A percentile compares a stretch with the other conserved stretches of the same genome.
Conservation (phyloP, 2,797 vertebrate species). For the Anniella stebbinsi region DNA sequence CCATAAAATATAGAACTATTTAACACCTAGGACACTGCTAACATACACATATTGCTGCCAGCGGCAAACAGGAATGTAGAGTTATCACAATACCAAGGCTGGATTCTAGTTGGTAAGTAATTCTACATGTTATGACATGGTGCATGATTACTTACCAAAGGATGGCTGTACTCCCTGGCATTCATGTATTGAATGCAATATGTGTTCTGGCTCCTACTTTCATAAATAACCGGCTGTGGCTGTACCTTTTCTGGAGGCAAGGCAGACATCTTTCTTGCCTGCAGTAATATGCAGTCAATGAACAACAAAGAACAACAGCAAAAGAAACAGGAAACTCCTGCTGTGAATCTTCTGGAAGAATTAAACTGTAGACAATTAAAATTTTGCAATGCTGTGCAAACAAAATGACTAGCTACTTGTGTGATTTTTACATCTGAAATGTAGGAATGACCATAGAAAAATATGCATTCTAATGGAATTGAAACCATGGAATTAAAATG, state of each 20-base stretch:
- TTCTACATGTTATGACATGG: background rate
- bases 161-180: background rate
- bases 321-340: background rate
- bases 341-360: constrained; percentile 2
- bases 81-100: background rate
- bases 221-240: background rate
- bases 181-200: background rate
- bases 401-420: background rate
- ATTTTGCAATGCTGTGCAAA: background rate
- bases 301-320: background rate
- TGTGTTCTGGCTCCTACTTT: background rate
- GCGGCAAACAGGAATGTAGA: background rate
- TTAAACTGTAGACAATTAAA: background rate
- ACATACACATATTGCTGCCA: background rate
- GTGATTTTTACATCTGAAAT: constrained; percentile 13
- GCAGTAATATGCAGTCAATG: background rate
- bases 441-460: background rate
- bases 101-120: background rate
- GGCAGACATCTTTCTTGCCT: background rate
- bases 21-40: background rate
- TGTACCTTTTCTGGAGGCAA: background rate
- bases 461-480: background rate
- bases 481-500: background rate
- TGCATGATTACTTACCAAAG: background rate
- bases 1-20: background rate